Base-by-base conservation (phyloP, 2,888 invertebrate genomes). In the Clistopyga incitator region DNA sequence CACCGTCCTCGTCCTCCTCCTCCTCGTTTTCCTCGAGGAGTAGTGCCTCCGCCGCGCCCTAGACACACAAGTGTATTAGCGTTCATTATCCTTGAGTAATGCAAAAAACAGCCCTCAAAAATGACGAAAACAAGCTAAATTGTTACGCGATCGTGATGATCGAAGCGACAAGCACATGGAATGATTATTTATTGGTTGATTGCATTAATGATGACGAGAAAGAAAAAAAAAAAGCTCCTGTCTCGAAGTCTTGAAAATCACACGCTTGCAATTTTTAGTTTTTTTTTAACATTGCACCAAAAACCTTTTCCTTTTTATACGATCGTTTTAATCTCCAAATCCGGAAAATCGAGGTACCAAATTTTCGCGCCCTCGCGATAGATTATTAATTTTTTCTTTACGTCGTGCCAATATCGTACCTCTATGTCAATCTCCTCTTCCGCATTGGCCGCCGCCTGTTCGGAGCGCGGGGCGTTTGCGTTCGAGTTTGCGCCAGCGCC, bases 1-100 rank as follows among this genome's bases (percentile, higher is more conserved):
- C 97, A 56, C 97, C 96, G 85, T 96, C 96, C 65, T 96, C 97
- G 15, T 97, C 97, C 61, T 98, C 98, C 70, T 98, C 98, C 84
- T 98, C 98, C 90, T 98, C 97, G 88, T 96, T 96, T 88, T 96
- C 97, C 88, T 97, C 97, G 13, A 98, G 95, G 23, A 97, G 95
- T 75, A 96, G 94, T 89, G 97, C 95, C 87, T 96, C 96, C 76
- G 95, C 94, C 65, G 89, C 89, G 52, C 91, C 92, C 93, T 92
- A 13, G 85, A 86, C 23, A 59, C 59, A n/a, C 34, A 38, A 79
- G 75, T 34, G 20, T 56, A 34, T 29, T 59, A 47, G 34, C 29
- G 54, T 10, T 15, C 34, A 10, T 61, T n/a, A 34, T 8, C n/a
- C 15, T 29, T 11, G 0, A 15, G 10, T 34, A 2, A 34, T 29